Evolutionary conservation across 2,797 vertebrate species (phyloP).

Genomic region (Lutjanus campechanus): DNA sequence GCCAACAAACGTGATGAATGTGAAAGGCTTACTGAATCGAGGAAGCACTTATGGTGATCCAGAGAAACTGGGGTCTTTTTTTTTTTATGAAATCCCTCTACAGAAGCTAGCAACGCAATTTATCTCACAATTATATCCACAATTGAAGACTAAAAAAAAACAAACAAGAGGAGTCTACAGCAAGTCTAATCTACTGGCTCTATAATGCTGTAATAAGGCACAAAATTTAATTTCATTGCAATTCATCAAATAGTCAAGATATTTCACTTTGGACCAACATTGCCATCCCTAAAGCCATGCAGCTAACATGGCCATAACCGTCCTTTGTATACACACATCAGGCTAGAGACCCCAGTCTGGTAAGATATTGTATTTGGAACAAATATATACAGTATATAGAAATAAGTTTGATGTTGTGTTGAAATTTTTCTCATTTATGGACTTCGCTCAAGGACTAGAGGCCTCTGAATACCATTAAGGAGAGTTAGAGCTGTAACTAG

Average conservation of each 20-base stretch:
- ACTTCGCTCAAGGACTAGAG: neutral
- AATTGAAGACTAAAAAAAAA: neutral
- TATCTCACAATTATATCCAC: neutral
- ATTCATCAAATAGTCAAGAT: neutral
- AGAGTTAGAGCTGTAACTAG: neutral
- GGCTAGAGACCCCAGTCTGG: neutral
- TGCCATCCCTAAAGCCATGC: neutral
- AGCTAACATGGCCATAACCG: neutral
- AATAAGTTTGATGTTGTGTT: too few species aligned
- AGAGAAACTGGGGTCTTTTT: neutral
- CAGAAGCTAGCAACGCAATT: neutral
- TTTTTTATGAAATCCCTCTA: neutral
- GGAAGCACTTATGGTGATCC: neutral
- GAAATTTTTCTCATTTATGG: too few species aligned
- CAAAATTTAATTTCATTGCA: neutral
- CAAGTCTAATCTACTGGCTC: constrained; percentile 5
- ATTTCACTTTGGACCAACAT: constrained; percentile 1
- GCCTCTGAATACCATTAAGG: too few species aligned
- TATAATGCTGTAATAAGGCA: neutral
- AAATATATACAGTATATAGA: too few species aligned
- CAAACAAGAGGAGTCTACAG: neutral
- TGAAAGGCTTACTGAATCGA: neutral
- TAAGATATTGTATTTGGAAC: neutral
- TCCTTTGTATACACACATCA: neutral
- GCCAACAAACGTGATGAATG: neutral